Conservation (phyloP, 2,797 vertebrate species). For the Pseudochirops cupreus region DNA sequence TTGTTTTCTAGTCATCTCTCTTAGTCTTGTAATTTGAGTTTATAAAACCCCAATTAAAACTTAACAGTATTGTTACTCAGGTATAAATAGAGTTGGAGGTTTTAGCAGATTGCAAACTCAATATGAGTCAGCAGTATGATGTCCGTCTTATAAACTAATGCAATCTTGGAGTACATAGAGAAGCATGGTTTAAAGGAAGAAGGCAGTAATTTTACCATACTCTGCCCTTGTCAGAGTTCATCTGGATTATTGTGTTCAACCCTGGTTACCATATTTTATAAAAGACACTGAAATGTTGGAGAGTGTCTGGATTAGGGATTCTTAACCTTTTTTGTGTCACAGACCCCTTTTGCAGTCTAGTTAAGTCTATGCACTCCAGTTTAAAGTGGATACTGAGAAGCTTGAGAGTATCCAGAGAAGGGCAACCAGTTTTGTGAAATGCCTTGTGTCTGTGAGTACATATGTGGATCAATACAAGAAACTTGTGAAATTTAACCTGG, state of each 20-base stretch:
- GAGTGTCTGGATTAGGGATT: not conserved
- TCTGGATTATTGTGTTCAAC: not conserved
- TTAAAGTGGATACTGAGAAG: not conserved
- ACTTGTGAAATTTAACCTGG: not conserved
- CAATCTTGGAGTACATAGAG: not conserved
- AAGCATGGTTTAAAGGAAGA: not conserved
- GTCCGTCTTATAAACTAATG: not conserved
- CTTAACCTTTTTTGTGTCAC: not conserved
- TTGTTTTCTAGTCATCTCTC: not conserved
- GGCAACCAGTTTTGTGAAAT: not conserved
- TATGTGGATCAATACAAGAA: not conserved
- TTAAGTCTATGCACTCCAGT: not conserved
- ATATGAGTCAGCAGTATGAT: not conserved
- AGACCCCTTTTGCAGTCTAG: not conserved
- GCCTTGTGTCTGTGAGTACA: not conserved
- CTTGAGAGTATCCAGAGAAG: not conserved
- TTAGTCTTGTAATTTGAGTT: not conserved
- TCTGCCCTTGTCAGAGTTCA: not conserved
- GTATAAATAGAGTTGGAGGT: not conserved
- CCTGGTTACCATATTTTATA: not conserved
- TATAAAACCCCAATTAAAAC: not conserved
- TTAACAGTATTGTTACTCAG: not conserved
- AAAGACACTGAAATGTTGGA: not conserved
- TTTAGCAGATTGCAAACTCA: not conserved
- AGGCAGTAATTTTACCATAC: not conserved